Evolutionary conservation across 2,797 vertebrate genomes (phyloP), one percentile per base, ranked within the genome.

Genomic region (Agapornis canus): DNA sequence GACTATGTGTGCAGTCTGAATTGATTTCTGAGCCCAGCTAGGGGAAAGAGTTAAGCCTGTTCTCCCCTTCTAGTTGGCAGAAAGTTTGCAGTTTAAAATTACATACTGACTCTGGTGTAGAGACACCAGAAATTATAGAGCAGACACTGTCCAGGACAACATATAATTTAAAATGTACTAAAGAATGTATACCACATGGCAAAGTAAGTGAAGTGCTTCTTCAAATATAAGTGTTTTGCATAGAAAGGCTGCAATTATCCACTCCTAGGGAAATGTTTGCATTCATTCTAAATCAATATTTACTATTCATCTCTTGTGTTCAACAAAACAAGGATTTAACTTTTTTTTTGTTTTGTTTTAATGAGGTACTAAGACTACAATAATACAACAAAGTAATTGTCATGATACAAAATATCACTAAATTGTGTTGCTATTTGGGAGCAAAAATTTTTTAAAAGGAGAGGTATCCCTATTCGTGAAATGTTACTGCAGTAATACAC

Each of bases 181-280:
- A 98, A 98, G 98, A 98, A 98, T 98, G 98, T 98, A 98, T 98
- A 98, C 98, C 97, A 97, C 98, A 98, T 98, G 97, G 98, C 98
- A 98, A 98, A 98, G 98, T 98, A 98, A 98, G 98, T 98, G 97
- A 98, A 98, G 98, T 98, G 97, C 98, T 98, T 98, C 98, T 98
- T 98, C 98, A 98, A 98, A 98, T 97, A 98, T 98, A 98, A 98
- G 98, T 98, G 98, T 98, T 98, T 98, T 98, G 96, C 98, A 98
- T 98, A 98, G 98, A 98, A 98, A 98, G 98, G 98, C 98, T 98
- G 98, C 98, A 99, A 99, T 99, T 99, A 99, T 99, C 98, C 98
- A 98, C 97, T 98, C 98, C 98, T 97, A 98, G 98, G 97, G 98
- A 98, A 98, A 99, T 98, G 98, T 98, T 98, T 98, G 98, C 97